Percentiles rank a stretch among this genome's conserved stretches.
phyloP scores from a whole-genome alignment of 2,113 vertebrate species.

The Nesoenas mayeri region DNA sequence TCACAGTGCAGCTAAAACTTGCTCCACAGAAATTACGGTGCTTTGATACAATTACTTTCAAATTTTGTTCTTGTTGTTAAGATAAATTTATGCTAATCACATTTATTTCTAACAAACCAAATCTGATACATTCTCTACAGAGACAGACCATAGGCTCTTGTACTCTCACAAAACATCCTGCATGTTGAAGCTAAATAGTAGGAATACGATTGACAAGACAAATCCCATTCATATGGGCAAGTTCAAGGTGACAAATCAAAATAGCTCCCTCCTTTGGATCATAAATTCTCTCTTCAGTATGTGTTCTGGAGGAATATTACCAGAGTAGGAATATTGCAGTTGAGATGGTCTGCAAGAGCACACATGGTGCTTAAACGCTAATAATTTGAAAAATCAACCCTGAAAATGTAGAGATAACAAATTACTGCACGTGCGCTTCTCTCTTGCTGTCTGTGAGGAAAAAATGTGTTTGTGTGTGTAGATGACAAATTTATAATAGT shows the following conservation, averaged over 20 bases:
- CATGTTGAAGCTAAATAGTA: neutral
- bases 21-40: neutral
- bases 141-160: neutral
- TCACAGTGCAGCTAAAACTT: neutral
- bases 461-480: neutral
- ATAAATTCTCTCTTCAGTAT: neutral
- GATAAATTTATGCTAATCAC: constrained; percentile 17
- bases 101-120: neutral
- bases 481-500: neutral
- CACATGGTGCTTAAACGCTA: neutral
- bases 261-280: neutral
- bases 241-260: neutral
- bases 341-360: neutral
- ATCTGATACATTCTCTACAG: neutral
- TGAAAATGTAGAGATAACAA: neutral
- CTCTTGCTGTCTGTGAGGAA: neutral
- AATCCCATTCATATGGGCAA: neutral
- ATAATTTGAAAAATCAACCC: neutral
- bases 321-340: neutral
- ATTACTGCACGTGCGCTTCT: neutral
- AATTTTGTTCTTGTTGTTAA: neutral
- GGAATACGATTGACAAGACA: neutral
- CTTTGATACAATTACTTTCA: neutral
- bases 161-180: fast-evolving
- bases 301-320: neutral